Percentiles rank a stretch among this genome's conserved stretches.
These are phyloP conservation scores for Engraulis encrasicolus DNA, from an alignment of 2,113 vertebrate genomes.

Conservation along the genomic window DNA sequence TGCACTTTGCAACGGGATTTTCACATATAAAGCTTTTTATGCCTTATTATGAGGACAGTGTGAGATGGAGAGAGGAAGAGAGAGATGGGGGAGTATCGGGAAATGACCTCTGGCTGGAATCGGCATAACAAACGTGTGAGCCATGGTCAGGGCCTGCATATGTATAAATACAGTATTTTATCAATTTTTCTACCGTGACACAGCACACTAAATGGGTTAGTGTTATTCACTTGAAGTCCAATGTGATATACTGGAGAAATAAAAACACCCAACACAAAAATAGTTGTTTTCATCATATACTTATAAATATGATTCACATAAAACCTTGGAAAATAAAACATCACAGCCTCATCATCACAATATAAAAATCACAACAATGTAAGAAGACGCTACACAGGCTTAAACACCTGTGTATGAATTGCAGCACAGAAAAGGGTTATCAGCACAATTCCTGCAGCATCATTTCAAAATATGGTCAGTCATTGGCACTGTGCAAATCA, in stretches of 20 bases:
- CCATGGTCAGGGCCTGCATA: too few relatives aligned
- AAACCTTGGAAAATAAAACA: not conserved
- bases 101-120: too few relatives aligned
- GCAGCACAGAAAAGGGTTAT: not conserved
- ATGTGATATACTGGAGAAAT: not conserved
- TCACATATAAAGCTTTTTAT: too few relatives aligned
- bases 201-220: too few relatives aligned
- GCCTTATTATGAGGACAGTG: too few relatives aligned
- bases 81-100: too few relatives aligned
- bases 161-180: too few relatives aligned
- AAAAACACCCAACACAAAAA: not conserved
- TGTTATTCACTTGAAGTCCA: not conserved
- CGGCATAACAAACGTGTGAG: too few relatives aligned
- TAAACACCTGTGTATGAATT: not conserved
- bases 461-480: not conserved
- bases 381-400: not conserved
- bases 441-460: not conserved
- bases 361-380: not conserved
- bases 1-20: too few relatives aligned
- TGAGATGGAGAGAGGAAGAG: too few relatives aligned
- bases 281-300: not conserved
- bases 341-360: not conserved
- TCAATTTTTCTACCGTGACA: too few relatives aligned
- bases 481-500: not conserved
- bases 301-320: not conserved